Base-by-base conservation (phyloP, 1,140 invertebrate species). In the Aricia agestis region DNA sequence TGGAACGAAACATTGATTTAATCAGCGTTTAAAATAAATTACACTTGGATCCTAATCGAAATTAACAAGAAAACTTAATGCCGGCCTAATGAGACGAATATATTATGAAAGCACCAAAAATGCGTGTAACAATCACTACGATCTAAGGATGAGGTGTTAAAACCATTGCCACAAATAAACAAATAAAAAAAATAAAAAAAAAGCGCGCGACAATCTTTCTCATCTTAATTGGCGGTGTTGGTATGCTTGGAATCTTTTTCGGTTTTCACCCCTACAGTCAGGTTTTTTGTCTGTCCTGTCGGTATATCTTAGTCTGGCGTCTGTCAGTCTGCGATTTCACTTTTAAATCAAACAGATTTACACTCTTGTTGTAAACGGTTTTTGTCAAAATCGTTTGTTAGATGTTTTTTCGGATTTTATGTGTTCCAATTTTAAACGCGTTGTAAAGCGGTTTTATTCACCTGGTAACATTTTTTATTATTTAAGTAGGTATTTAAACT, bases 221-320 rank as follows among this genome's bases (percentile, higher is more conserved):
- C 82, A 87, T 87, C 84, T 87, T 87, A 87, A 87, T 87, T 87
- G 85, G 85, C 76, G 74, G 72, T 76, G 41, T 6, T 69, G 82
- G 82, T 77, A 87, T 85, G 78, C 77, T 75, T 66, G 82, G 84
- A 81, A 87, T 87, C 77, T 74, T 74, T 77, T 72, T 73, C 77
- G 71, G 72, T 71, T 70, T 74, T 72, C 25, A 61, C 69, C 66
- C 65, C 58, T 52, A 52, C 45, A 52, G 45, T 72, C 58, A 68
- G 74, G 73, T 74, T 74, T 74, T 76, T 73, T 69, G 66, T 68
- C 66, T 70, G 66, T 81, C 61, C 72, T 71, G 73, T 72, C 79
- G 36, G 79, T 86, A 74, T 70, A 78, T 86, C 84, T 80, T 72
- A 82, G 84, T 83, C 83, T 84, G 78, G 77, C 82, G 84, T 80